Conservation (phyloP, 2,888 invertebrate species). For the Drosophila quinaria region DNA sequence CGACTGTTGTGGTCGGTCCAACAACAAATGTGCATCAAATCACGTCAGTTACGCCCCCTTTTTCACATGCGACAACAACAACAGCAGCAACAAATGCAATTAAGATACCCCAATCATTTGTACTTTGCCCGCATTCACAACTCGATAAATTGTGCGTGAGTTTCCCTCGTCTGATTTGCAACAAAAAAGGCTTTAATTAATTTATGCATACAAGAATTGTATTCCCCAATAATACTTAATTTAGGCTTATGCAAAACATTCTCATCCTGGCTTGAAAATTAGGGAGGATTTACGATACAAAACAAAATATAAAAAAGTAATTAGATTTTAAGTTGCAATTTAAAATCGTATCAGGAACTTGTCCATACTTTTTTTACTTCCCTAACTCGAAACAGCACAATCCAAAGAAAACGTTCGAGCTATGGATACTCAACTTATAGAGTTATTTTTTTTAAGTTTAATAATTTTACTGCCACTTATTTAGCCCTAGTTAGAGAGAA, state of each 20-base stretch:
- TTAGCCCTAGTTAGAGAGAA: too few species aligned
- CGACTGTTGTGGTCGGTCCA: slow-evolving; percentile 45
- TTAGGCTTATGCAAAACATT: background rate
- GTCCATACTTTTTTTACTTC: too few species aligned
- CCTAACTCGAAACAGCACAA: too few species aligned
- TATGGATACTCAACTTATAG: too few species aligned
- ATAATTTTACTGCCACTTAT: too few species aligned
- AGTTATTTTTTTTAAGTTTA: too few species aligned
- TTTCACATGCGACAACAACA: background rate
- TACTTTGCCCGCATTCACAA: slow-evolving; percentile 27
- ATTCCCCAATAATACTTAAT: background rate
- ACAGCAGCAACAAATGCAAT: slow-evolving; percentile 28
- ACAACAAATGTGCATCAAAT: slow-evolving; percentile 28
- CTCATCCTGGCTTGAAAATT: background rate
- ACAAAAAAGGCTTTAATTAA: slow-evolving; percentile 55
- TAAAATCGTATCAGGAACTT: too few species aligned
- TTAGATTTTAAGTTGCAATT: too few species aligned
- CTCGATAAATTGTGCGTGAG: slow-evolving; percentile 13
- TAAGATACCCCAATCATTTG: slow-evolving; percentile 16
- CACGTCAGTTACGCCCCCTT: background rate
- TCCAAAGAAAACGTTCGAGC: too few species aligned
- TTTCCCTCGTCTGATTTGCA: slow-evolving; percentile 36
- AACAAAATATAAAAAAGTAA: too few species aligned
- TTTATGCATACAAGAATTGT: slow-evolving; percentile 49
- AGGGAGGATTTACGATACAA: background rate